Percentiles rank a stretch among this genome's conserved stretches.
These are phyloP conservation scores for Haliclona indistincta DNA, from an alignment of 37 sponge, comb jelly and placozoan species.

Conservation along the genomic window DNA sequence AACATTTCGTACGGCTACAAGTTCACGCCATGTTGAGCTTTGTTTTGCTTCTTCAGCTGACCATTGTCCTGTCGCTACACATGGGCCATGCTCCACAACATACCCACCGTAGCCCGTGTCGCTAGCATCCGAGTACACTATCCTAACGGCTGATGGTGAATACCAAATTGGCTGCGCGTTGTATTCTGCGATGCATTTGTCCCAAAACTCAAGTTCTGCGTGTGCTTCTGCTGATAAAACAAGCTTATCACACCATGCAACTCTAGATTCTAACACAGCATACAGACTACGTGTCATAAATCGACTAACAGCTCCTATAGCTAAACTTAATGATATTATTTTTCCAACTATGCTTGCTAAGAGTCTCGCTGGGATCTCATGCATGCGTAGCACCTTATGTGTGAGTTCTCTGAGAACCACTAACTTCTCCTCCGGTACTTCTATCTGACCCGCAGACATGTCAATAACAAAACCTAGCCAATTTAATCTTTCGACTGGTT, in stretches of 20 bases:
- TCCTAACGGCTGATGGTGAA: slow-evolving; percentile 9
- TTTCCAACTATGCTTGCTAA: slow-evolving; percentile 16
- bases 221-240: slow-evolving; percentile 2
- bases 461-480: slow-evolving; percentile 25
- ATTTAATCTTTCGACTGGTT: neutral
- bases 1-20: too few species aligned
- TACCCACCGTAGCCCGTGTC: slow-evolving; percentile 45
- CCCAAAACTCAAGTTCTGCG: slow-evolving; percentile 30
- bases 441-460: neutral
- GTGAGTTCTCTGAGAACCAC: neutral
- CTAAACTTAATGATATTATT: slow-evolving; percentile 16
- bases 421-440: slow-evolving; percentile 1
- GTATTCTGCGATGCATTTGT: neutral
- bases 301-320: slow-evolving; percentile 2
- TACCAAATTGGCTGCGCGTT: slow-evolving; percentile 18
- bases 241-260: slow-evolving; percentile 1
- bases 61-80: slow-evolving; percentile 33
- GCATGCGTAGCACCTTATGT: neutral
- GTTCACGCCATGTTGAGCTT: slow-evolving; percentile 25
- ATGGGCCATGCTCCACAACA: neutral
- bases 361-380: neutral
- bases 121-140: slow-evolving; percentile 43
- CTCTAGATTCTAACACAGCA: neutral
- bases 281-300: slow-evolving; percentile 9
- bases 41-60: slow-evolving; percentile 11